Evolutionary conservation across 2,113 vertebrate species (phyloP).

Genomic region (Petroica traversi): DNA sequence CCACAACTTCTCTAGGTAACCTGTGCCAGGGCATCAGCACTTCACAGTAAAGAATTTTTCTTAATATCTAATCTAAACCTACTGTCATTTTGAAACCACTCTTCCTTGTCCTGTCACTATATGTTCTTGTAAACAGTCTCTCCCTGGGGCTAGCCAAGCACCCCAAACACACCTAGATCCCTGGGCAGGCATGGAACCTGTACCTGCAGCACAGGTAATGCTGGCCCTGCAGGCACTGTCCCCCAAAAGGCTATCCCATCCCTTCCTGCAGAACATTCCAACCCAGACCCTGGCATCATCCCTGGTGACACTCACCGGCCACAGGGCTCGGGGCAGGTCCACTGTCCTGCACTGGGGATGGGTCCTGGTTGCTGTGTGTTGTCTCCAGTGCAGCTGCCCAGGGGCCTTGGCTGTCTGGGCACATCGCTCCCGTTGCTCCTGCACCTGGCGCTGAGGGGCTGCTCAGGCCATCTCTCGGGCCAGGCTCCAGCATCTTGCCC

Average conservation of each 20-base stretch:
- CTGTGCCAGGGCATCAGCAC: not conserved
- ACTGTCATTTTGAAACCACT: not conserved
- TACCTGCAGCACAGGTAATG: accelerated
- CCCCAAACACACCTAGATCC: not conserved
- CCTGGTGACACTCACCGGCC: constrained; percentile 9
- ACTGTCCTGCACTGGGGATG: not conserved
- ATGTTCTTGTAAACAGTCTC: not conserved
- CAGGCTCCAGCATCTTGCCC: not conserved
- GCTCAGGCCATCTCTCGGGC: not conserved
- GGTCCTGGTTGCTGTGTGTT: accelerated
- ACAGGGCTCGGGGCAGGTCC: not conserved
- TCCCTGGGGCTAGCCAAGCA: not conserved
- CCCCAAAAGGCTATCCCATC: not conserved
- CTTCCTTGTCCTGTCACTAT: not conserved
- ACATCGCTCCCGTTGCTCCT: accelerated
- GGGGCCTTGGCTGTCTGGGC: not conserved
- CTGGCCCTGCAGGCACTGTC: not conserved
- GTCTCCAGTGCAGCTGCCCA: not conserved
- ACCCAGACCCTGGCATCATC: not conserved
- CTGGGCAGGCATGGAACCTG: accelerated
- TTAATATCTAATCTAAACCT: not conserved
- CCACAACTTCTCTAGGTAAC: not conserved
- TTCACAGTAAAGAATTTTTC: not conserved
- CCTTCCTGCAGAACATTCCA: not conserved
- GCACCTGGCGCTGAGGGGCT: not conserved